Evolutionary conservation across 2,888 invertebrate genomes (phyloP), one percentile per base, ranked within the genome.

Genomic region (Chloroclystis v-ata): DNA sequence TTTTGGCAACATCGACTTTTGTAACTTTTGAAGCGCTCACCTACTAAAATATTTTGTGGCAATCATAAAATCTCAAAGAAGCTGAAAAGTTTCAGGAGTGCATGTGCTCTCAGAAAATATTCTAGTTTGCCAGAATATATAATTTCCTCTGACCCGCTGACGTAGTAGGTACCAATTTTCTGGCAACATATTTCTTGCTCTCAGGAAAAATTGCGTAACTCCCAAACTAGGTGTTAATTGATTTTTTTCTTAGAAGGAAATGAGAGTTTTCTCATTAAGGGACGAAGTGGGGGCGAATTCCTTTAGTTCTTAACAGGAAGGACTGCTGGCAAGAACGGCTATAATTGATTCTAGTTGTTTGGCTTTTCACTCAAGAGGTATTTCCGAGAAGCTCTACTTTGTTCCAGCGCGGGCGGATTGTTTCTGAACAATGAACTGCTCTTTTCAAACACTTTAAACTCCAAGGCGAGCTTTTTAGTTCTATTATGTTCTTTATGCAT

Each of bases 191-290:
- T 38, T 28, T 44, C 30, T 38, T 37, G 37, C 30, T 26, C 10
- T 43, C 10, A 39, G 20, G 43, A 57, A 59, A 54, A 40, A 54
- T 42, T 35, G 44, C 49, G 35, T 44, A 49, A 51, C 46, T 59
- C 39, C 49, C 30, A 58, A 68, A 65, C 61, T 63, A 56, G 57
- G 47, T 48, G 69, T 59, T 76, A 75, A 76, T 77, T 73, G 70
- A 67, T 75, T 75, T 72, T 69, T 65, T 56, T 61, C 16, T 33
- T 49, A 51, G 57, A 54, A 64, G 44, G 62, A 72, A 79, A 74
- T 74, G 61, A 63, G 74, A 79, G 66, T 81, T 81, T 81, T 78
- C 80, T 77, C 76, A 75, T 78, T 79, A 80, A 66, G 57, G 65
- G 58, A 76, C 66, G 78, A 80, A 78, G 80, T 78, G 65, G 57